Base-by-base conservation (phyloP, 2,113 vertebrate genomes). In the Datnioides undecimradiatus region DNA sequence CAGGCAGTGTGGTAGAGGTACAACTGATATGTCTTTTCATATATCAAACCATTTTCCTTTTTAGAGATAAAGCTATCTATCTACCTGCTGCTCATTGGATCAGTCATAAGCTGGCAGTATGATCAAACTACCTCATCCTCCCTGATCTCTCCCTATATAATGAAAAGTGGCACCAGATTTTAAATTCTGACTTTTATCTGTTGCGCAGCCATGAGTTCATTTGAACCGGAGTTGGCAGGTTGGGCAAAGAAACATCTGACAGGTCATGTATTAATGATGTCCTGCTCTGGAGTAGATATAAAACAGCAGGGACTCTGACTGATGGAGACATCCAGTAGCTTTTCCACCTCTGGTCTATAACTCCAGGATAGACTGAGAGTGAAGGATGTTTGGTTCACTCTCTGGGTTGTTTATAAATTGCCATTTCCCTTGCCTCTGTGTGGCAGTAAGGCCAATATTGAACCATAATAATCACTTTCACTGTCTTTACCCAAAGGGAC, bases 211-310 rank as follows among this genome's bases (percentile, higher is more conserved):
- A 36, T 48, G 13, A 23, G 6, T 2, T 11, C 8, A 76, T 71
- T 49, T 57, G n/a, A 83, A 81, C 23, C 31, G 25, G 33, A 79
- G 25, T 33, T 75, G 76, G 38, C 45, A 49, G 78, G 33, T 64
- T 52, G 27, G 14, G 25, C 70, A 87, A 70, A 83, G 60, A 60
- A 85, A 21, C 57, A 69, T 73, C 85, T 52, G 83, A 83, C 62
- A 60, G 41, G n/a, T 85, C 73, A 80, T 77, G 52, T 76, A 82
- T 88, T 79, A 71, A 66, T 83, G 38, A 86, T 87, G 52, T 58
- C 41, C 36, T 62, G 33, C 25, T 46, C 59, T 34, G 34, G 17
- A 34, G 46, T 12, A 25, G 66, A 78, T 79, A 48, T 73, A 54
- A 78, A 75, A 36, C 58, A 64, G 78, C 75, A 60, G 29, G 45